These are phyloP conservation scores for Brachirus orientalis DNA, from an alignment of 2,113 vertebrate species.

Conservation along the genomic window DNA sequence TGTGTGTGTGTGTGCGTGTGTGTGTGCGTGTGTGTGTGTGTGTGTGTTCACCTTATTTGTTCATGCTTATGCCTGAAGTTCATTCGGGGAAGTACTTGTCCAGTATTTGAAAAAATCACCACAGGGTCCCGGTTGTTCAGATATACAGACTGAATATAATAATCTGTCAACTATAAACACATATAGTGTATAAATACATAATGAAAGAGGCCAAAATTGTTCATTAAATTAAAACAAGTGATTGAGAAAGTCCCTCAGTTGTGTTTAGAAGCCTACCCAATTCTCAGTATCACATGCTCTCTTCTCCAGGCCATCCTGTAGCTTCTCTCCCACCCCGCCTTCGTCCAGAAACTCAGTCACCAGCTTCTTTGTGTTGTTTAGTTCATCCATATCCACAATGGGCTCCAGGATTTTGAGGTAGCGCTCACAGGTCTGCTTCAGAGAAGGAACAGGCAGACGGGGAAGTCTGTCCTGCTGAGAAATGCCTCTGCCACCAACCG, in stretches of 20 bases:
- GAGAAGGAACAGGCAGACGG: slow-evolving; percentile 85
- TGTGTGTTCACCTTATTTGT: slow-evolving; percentile 24
- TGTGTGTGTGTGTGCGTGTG: too few species aligned
- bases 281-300: slow-evolving; percentile 88
- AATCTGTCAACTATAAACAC: not conserved
- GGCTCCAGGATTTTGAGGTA: slow-evolving; percentile 89
- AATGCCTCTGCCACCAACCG: slow-evolving; percentile 83
- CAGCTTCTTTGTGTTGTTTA: slow-evolving; percentile 83
- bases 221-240: not conserved
- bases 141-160: not conserved
- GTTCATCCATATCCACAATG: slow-evolving; percentile 87
- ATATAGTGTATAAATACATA: not conserved
- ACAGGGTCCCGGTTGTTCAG: not conserved
- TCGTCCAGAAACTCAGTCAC: slow-evolving; percentile 86
- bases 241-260: not conserved
- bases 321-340: slow-evolving; percentile 87
- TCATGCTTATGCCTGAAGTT: slow-evolving; percentile 12
- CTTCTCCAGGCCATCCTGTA: slow-evolving; percentile 90
- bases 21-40: too few species aligned
- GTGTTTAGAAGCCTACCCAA: slow-evolving; percentile 84
- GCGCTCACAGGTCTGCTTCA: slow-evolving; percentile 90
- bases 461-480: slow-evolving; percentile 89
- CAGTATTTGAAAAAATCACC: slow-evolving; percentile 14
- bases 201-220: not conserved
- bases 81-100: slow-evolving; percentile 3